phyloP scores from a whole-genome alignment of 2,797 vertebrate genomes.

The Ispidina picta region DNA sequence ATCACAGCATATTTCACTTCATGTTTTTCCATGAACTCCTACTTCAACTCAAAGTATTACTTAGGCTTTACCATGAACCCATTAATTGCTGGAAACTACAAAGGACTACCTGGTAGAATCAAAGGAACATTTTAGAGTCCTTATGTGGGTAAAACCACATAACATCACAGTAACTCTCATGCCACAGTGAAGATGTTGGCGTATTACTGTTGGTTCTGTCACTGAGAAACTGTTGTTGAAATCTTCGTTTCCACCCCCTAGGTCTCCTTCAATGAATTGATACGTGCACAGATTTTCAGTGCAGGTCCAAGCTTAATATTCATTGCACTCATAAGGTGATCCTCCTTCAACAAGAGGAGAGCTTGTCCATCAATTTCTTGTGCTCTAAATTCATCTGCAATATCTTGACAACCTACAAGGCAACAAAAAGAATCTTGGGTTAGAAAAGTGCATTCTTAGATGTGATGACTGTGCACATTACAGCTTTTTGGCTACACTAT shows the following conservation, averaged over 20 bases:
- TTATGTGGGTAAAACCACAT: constrained; percentile 18
- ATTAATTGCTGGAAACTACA: constrained; percentile 57
- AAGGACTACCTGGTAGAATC: constrained; percentile 45
- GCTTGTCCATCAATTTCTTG: constrained; percentile 99
- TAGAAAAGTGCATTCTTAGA: neutral
- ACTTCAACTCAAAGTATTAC: constrained; percentile 63
- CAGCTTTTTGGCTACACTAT: neutral
- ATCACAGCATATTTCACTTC: constrained; percentile 45
- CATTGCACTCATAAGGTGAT: constrained; percentile 99
- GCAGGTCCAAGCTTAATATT: constrained; percentile 99
- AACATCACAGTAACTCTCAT: constrained; percentile 55
- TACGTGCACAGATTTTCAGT: constrained; percentile 97
- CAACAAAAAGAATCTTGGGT: constrained; percentile 8
- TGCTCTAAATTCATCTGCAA: constrained; percentile 94
- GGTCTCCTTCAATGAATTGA: constrained; percentile 93
- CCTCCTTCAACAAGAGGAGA: constrained; percentile 94
- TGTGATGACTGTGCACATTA: neutral
- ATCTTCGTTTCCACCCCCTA: constrained; percentile 71
- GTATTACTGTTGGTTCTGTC: constrained; percentile 62
- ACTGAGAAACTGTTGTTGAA: constrained; percentile 31
- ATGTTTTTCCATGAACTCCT: constrained; percentile 41
- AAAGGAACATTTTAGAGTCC: constrained; percentile 50
- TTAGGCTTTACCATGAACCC: constrained; percentile 51
- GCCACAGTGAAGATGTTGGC: constrained; percentile 47
- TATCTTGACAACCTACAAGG: constrained; percentile 91